phyloP scores from a whole-genome alignment of 2,797 vertebrate genomes.

The Pseudochaenichthys georgianus region DNA sequence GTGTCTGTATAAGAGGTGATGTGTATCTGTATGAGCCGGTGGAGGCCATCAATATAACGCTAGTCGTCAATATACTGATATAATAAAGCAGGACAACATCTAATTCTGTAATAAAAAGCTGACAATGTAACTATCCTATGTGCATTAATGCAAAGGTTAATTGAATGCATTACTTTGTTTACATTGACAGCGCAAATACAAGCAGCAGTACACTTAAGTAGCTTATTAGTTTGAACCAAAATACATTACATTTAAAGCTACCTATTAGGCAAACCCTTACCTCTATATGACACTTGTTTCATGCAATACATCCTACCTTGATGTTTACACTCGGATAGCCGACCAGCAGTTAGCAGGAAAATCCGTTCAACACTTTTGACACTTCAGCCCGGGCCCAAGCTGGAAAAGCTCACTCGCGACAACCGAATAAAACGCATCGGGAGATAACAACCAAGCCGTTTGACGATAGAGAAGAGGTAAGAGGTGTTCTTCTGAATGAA shows the following conservation, averaged over 20 bases:
- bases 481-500: background rate
- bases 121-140: accelerated
- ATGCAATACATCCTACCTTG: constrained; percentile 65
- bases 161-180: accelerated
- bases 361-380: constrained; percentile 49
- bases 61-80: background rate
- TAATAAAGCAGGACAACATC: accelerated
- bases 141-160: background rate
- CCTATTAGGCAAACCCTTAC: background rate
- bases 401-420: constrained; percentile 64
- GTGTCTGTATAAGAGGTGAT: background rate
- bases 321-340: constrained; percentile 75
- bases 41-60: background rate
- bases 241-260: background rate
- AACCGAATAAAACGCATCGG: constrained; percentile 64
- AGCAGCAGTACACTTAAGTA: background rate
- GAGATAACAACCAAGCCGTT: background rate
- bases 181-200: background rate
- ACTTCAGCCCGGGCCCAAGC: constrained; percentile 77
- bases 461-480: background rate
- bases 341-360: constrained; percentile 56
- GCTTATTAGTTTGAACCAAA: background rate
- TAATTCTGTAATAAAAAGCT: background rate
- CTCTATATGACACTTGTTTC: accelerated
- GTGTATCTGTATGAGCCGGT: background rate